phyloP scores from a whole-genome alignment of 2,113 vertebrate genomes.

The Psilopsiagon aurifrons region DNA sequence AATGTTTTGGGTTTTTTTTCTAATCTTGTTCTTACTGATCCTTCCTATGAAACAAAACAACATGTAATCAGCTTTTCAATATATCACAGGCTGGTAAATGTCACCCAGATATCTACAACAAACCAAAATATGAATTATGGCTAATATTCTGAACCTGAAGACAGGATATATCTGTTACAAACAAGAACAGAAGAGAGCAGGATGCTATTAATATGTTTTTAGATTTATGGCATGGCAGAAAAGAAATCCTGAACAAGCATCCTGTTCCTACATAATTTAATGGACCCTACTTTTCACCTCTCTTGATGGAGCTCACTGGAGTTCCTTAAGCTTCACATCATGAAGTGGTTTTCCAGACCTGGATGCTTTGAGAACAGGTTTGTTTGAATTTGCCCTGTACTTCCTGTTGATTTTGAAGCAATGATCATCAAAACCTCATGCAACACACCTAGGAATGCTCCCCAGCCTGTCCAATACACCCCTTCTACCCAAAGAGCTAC shows the following conservation, averaged over 20 bases:
- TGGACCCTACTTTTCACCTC: background rate
- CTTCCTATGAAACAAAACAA: slow-evolving; percentile 5
- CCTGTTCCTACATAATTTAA: background rate
- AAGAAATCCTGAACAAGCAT: background rate
- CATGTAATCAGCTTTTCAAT: slow-evolving; percentile 39
- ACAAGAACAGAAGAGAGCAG: background rate
- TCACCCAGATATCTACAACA: background rate
- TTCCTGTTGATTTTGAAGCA: background rate
- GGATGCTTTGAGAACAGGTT: background rate
- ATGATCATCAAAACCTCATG: background rate
- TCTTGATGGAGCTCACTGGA: background rate
- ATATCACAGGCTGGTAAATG: slow-evolving; percentile 47
- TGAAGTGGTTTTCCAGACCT: background rate
- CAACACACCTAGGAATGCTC: background rate
- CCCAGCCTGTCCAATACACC: fast-evolving
- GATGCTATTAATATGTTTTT: background rate
- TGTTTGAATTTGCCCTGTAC: background rate
- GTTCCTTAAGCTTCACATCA: background rate
- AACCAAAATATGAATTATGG: slow-evolving; percentile 25
- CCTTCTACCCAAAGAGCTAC: background rate
- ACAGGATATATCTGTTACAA: background rate
- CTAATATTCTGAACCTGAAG: background rate
- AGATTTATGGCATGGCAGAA: background rate
- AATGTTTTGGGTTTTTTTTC: background rate
- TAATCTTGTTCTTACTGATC: slow-evolving; percentile 27